phyloP scores from a whole-genome alignment of 2,888 invertebrate genomes.

The Trachelus tabidus region DNA sequence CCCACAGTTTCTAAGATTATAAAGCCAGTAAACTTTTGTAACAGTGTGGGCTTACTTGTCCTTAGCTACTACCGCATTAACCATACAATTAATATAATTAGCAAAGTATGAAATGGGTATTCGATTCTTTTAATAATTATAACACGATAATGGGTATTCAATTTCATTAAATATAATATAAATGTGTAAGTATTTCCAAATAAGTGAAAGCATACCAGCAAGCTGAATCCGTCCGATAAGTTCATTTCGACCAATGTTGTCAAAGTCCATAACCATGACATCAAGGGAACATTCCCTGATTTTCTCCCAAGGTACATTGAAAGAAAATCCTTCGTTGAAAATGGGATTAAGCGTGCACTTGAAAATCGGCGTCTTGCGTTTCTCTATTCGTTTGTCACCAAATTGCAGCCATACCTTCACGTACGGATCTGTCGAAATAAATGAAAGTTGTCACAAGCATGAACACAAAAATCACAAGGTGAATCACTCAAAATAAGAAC shows the following conservation, averaged over 20 bases:
- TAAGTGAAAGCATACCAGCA: constrained; percentile 73
- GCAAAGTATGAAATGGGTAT: neutral
- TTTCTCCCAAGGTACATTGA: constrained; percentile 97
- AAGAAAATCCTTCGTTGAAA: constrained; percentile 95
- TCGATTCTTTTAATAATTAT: neutral
- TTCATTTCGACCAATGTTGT: constrained; percentile 94
- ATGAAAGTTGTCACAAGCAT: neutral
- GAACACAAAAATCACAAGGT: neutral
- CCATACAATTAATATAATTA: neutral
- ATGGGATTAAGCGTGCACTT: constrained; percentile 95
- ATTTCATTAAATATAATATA: neutral
- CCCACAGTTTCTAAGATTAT: neutral
- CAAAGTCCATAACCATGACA: constrained; percentile 97
- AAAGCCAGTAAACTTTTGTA: neutral
- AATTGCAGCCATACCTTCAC: constrained; percentile 98
- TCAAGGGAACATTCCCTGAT: constrained; percentile 94
- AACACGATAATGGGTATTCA: neutral
- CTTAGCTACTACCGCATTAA: neutral
- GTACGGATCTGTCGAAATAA: constrained; percentile 83
- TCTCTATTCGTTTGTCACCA: constrained; percentile 94
- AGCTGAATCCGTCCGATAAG: constrained; percentile 92
- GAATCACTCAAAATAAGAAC: neutral
- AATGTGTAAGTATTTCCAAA: neutral
- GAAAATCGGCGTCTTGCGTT: constrained; percentile 94
- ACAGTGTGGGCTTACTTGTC: neutral